Percentiles rank a stretch among this genome's conserved stretches.
phyloP scores from a whole-genome alignment of 1,140 invertebrate genomes.

The Mamestra configurata region DNA sequence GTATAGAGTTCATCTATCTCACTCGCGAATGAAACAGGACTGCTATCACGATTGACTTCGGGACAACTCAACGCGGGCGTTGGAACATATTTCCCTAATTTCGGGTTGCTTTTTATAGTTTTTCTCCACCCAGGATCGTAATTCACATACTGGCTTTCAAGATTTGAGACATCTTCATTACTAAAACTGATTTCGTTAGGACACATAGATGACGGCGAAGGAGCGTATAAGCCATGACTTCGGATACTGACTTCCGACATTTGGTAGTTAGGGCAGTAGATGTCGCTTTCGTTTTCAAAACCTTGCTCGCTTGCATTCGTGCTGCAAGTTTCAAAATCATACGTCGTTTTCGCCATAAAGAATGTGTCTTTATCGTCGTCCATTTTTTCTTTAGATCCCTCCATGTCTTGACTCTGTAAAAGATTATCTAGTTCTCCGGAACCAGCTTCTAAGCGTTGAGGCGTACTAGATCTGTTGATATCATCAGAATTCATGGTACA shows the following conservation, averaged over 20 bases:
- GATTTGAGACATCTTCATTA: constrained; percentile 83
- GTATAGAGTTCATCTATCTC: constrained; percentile 89
- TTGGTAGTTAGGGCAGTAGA: constrained; percentile 89
- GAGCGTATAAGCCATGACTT: constrained; percentile 89
- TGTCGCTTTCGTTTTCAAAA: constrained; percentile 89
- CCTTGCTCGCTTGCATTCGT: constrained; percentile 83
- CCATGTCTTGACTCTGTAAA: constrained; percentile 68
- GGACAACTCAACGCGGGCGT: constrained; percentile 84
- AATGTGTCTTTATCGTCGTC: constrained; percentile 81
- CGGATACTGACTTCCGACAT: constrained; percentile 90
- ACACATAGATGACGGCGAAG: constrained; percentile 88
- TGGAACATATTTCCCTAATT: constrained; percentile 82
- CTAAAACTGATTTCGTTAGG: constrained; percentile 87
- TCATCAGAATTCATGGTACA: constrained; percentile 83
- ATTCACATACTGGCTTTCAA: constrained; percentile 86
- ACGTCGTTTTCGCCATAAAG: constrained; percentile 82
- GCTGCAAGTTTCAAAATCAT: constrained; percentile 88
- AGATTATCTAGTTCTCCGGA: constrained; percentile 72
- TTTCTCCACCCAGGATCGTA: constrained; percentile 84
- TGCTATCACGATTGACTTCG: constrained; percentile 81
- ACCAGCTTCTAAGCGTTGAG: constrained; percentile 66
- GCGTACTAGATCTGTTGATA: constrained; percentile 73
- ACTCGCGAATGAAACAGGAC: constrained; percentile 85
- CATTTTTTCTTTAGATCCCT: constrained; percentile 74
- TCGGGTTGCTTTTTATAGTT: constrained; percentile 83